These are phyloP conservation scores for Paraescarpia echinospica DNA, from an alignment of 1,140 invertebrate genomes.

Conservation along the genomic window DNA sequence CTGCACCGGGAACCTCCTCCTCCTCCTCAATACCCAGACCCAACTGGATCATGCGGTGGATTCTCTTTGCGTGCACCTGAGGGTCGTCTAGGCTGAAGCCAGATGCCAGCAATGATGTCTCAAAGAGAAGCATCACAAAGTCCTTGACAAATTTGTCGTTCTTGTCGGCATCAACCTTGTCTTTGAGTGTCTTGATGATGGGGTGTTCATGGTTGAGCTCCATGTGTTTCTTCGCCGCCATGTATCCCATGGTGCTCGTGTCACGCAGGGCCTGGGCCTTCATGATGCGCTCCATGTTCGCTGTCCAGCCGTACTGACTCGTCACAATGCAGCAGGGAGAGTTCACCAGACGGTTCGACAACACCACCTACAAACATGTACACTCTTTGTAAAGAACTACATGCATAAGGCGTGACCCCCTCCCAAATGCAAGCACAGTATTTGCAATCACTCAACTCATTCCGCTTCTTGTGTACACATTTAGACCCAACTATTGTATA, in stretches of 20 bases:
- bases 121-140: slow-evolving; percentile 55
- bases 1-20: slow-evolving; percentile 69
- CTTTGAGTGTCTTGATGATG: slow-evolving; percentile 85
- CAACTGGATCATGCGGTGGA: slow-evolving; percentile 90
- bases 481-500: not conserved
- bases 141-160: slow-evolving; percentile 90
- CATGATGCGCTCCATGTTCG: slow-evolving; percentile 99
- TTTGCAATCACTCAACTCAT: too few relatives aligned
- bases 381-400: not conserved
- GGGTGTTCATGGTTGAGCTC: slow-evolving; percentile 98
- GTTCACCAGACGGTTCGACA: slow-evolving; percentile 89
- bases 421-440: too few relatives aligned
- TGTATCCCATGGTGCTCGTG: slow-evolving; percentile 96
- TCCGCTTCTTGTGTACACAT: not conserved
- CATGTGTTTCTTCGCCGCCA: slow-evolving; percentile 94
- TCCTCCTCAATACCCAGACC: slow-evolving; percentile 85
- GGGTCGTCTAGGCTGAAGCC: slow-evolving; percentile 57
- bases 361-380: slow-evolving; percentile 68
- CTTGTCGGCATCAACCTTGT: slow-evolving; percentile 92
- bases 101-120: slow-evolving; percentile 57
- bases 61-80: slow-evolving; percentile 61
- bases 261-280: slow-evolving; percentile 95
- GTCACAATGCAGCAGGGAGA: slow-evolving; percentile 99
- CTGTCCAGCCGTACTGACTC: slow-evolving; percentile 98
- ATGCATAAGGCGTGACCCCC: too few relatives aligned